phyloP scores from a whole-genome alignment of 2,888 invertebrate species.

The Xestia c-nigrum region DNA sequence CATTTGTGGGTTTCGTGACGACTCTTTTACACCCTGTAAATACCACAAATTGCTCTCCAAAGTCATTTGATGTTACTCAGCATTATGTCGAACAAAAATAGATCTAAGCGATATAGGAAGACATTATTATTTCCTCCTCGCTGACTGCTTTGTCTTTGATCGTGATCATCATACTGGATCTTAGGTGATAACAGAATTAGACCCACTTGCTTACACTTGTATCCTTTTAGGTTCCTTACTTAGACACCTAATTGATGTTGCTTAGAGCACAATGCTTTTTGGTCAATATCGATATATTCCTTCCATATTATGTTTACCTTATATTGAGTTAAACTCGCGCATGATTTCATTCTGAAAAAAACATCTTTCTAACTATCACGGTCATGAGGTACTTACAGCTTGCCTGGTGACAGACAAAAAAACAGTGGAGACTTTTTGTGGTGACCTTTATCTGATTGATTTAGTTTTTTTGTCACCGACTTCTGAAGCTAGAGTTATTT shows the following conservation, averaged over 20 bases:
- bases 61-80: background rate
- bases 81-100: conserved; percentile 8
- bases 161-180: conserved; percentile 19
- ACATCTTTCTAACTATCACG: too few species aligned
- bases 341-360: too few species aligned
- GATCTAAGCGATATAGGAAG: conserved; percentile 3
- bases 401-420: too few species aligned
- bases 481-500: too few species aligned
- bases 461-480: too few species aligned
- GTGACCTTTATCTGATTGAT: too few species aligned
- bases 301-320: background rate
- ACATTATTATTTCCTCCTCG: conserved; percentile 32
- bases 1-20: too few species aligned
- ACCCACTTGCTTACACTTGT: conserved; percentile 8
- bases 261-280: conserved; percentile 13
- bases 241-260: conserved; percentile 1
- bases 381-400: too few species aligned
- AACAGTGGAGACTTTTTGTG: too few species aligned
- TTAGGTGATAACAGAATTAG: conserved; percentile 30
- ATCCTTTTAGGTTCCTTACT: conserved; percentile 1
- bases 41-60: background rate
- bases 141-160: conserved; percentile 54
- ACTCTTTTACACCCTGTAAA: too few species aligned
- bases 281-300: background rate
- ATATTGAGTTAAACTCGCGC: too few species aligned